phyloP scores from a whole-genome alignment of 2,888 invertebrate genomes.

The Temnothorax unifasciatus region DNA sequence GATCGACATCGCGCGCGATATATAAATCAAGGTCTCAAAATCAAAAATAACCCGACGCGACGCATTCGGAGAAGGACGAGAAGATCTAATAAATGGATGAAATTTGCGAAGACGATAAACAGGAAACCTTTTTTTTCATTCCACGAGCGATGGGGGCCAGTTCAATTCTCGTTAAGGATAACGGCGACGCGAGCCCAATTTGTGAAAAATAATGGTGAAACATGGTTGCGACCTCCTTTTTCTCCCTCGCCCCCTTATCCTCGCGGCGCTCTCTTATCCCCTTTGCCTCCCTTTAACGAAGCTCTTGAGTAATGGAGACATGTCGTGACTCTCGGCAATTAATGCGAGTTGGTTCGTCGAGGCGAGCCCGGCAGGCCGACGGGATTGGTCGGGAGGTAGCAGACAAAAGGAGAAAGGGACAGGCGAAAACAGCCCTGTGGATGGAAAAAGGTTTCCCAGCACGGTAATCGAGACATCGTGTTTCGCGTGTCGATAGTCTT shows the following conservation, averaged over 20 bases:
- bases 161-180: slow-evolving; percentile 57
- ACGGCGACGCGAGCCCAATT: slow-evolving; percentile 63
- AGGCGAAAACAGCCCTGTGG: slow-evolving; percentile 35
- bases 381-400: slow-evolving; percentile 29
- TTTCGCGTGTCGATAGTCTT: slow-evolving; percentile 39
- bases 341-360: slow-evolving; percentile 76
- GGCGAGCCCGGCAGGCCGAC: slow-evolving; percentile 56
- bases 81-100: not conserved
- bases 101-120: slow-evolving; percentile 6
- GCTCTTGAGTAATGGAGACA: slow-evolving; percentile 80
- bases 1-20: slow-evolving; percentile 32
- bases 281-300: slow-evolving; percentile 63
- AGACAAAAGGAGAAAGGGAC: slow-evolving; percentile 37
- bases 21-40: not conserved
- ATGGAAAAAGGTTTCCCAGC: slow-evolving; percentile 22
- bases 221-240: slow-evolving; percentile 57
- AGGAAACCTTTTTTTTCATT: slow-evolving; percentile 7
- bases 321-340: slow-evolving; percentile 81
- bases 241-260: slow-evolving; percentile 54
- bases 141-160: not conserved
- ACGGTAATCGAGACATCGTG: slow-evolving; percentile 48
- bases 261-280: slow-evolving; percentile 62
- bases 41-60: not conserved
- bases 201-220: slow-evolving; percentile 71
- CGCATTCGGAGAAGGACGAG: not conserved